Percentiles rank a stretch among this genome's conserved stretches.
phyloP scores from a whole-genome alignment of 2,888 invertebrate species.

The Scaptomyza cyrtandrae region DNA sequence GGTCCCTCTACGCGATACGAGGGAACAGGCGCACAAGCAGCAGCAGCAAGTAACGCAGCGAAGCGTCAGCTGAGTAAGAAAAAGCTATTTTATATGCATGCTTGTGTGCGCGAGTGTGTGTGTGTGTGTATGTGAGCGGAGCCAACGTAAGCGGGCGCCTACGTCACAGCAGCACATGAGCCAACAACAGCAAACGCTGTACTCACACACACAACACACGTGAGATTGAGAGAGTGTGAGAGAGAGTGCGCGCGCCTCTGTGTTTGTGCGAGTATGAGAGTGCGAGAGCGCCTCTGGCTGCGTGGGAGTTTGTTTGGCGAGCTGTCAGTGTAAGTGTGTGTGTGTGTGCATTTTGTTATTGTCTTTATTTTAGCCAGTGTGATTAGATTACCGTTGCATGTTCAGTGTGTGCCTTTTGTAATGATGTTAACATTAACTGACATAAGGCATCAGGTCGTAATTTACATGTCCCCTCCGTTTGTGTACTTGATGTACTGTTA shows the following conservation, averaged over 20 bases:
- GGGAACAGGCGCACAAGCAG: constrained; percentile 74
- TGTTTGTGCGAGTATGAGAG: neutral
- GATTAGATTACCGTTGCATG: constrained; percentile 57
- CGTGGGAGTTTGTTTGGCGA: constrained; percentile 57
- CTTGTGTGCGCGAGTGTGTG: constrained; percentile 13
- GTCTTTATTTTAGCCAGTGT: constrained; percentile 22
- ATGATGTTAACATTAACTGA: constrained; percentile 58
- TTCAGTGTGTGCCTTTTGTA: constrained; percentile 19
- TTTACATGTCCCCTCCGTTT: constrained; percentile 41
- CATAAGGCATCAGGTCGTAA: constrained; percentile 56
- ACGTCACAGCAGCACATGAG: constrained; percentile 61
- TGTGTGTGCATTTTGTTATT: constrained; percentile 18
- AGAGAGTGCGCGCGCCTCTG: constrained; percentile 17
- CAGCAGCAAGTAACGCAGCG: constrained; percentile 46
- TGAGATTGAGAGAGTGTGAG: neutral
- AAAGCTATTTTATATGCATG: constrained; percentile 38
- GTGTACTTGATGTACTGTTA: constrained; percentile 34
- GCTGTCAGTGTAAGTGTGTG: constrained; percentile 5
- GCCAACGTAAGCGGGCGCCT: constrained; percentile 55
- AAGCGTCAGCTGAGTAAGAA: constrained; percentile 30
- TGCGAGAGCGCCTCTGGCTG: constrained; percentile 38
- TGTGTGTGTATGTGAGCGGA: constrained; percentile 36
- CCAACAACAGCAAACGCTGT: constrained; percentile 18
- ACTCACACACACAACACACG: neutral
- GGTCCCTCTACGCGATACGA: constrained; percentile 82